phyloP scores from a whole-genome alignment of 2,797 vertebrate genomes.

The Hapalemur alaotrensis region DNA sequence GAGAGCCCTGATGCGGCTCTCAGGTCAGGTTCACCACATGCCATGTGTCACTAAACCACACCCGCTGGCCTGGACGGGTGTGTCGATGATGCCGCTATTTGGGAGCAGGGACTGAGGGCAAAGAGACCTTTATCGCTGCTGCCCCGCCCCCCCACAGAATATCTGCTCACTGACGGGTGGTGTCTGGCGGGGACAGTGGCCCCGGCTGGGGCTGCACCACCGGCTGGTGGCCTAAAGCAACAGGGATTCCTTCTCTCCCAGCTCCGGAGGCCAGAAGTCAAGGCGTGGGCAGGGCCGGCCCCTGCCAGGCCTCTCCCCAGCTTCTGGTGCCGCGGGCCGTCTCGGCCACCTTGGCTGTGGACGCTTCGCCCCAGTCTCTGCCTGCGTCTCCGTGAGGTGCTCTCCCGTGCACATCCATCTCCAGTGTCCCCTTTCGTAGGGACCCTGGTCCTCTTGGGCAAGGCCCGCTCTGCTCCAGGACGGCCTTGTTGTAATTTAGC shows the following conservation, averaged over 20 bases:
- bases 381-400: accelerated
- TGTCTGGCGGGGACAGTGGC: background rate
- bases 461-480: too few relatives aligned
- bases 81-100: accelerated
- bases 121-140: background rate
- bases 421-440: background rate
- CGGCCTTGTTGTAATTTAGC: background rate
- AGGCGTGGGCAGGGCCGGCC: accelerated
- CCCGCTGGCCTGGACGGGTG: accelerated
- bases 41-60: accelerated
- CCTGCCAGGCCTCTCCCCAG: background rate
- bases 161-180: accelerated
- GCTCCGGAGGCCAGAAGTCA: background rate
- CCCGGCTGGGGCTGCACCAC: background rate
- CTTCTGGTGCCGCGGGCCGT: accelerated
- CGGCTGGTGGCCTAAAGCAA: accelerated
- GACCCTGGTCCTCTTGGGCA: accelerated
- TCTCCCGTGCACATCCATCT: background rate
- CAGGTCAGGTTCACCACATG: accelerated
- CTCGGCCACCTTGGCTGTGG: accelerated
- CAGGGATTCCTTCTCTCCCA: accelerated
- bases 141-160: accelerated
- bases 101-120: accelerated
- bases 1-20: background rate
- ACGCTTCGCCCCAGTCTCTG: accelerated